Base-by-base conservation (phyloP, 2,888 invertebrate genomes). In the Mesoligia furuncula region DNA sequence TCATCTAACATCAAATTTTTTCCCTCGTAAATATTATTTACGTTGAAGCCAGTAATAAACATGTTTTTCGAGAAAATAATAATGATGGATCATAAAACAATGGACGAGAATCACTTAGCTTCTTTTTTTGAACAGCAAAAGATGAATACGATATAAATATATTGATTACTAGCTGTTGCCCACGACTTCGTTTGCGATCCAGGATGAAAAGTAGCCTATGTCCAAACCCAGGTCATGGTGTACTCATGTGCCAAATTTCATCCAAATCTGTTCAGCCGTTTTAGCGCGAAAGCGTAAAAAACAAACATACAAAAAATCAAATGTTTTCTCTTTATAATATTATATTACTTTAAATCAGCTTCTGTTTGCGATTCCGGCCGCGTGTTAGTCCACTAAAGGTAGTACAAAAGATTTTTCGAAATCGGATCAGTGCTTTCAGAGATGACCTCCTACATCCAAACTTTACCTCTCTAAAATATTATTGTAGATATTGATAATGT, bases 1-100 rank as follows among this genome's bases (percentile, higher is more conserved):
- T 62, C 8, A 51, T 64, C 68, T 42, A 27, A 13, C 17, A 27
- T 45, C 20, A 27, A 45, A 73, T 61, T 71, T 76, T 71, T 76
- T 71, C 48, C 48, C 5, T 20, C 20, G 6, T 57, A 61, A 9
- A 20, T 61, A 39, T 6, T 59, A 31, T 62, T 65, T 31, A 75
- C 15, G 67, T 73, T 59, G 15, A 24, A 20, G 20, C 3, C 15
- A 39, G 8, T 36, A n/a, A 36, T 15, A 31, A 31, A 45, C 0
- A 31, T 31, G 31, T 48, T 67, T 67, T 24, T 15, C 31, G 20
- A 20, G 20, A 67, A 20, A 20, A 11, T 1, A 2, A 42, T 27
- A 65, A 48, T 31, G 11, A 42, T 68, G 17, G 27, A 39, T 36
- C 20, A 42, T 54, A 27, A 45, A 45, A 13, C 36, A 36, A 31